Percentiles rank a stretch among this genome's conserved stretches.
phyloP scores from a whole-genome alignment of 2,888 invertebrate genomes.

The Nematopogon swammerdamellus region DNA sequence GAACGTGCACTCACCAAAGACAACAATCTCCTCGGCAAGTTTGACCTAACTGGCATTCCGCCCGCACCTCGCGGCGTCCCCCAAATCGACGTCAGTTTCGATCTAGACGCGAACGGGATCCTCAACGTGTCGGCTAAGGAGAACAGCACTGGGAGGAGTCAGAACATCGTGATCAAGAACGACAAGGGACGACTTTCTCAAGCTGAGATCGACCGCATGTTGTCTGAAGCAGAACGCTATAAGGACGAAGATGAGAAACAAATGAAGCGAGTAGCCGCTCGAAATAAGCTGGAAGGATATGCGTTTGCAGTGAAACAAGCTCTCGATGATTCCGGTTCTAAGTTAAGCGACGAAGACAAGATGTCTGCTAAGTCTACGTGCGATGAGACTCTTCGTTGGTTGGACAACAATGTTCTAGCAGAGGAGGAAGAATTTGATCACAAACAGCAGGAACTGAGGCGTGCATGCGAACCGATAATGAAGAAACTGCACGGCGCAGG shows the following conservation, averaged over 20 bases:
- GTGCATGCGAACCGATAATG: background rate
- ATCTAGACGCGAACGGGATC: slow-evolving; percentile 76
- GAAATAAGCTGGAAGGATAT: slow-evolving; percentile 68
- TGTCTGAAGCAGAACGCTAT: slow-evolving; percentile 70
- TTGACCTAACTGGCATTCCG: slow-evolving; percentile 66
- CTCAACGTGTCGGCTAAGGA: slow-evolving; percentile 81
- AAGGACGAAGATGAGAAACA: slow-evolving; percentile 70
- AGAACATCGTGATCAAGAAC: slow-evolving; percentile 78
- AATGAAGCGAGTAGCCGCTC: slow-evolving; percentile 58
- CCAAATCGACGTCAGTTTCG: slow-evolving; percentile 69
- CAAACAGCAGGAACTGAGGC: slow-evolving; percentile 53
- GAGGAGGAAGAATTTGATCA: slow-evolving; percentile 76
- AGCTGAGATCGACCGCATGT: slow-evolving; percentile 78
- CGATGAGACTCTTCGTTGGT: slow-evolving; percentile 63
- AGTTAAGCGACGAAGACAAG: slow-evolving; percentile 64
- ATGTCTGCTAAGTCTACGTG: slow-evolving; percentile 60
- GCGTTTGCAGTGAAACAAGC: slow-evolving; percentile 39
- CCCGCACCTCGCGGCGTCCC: slow-evolving; percentile 68
- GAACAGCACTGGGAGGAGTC: slow-evolving; percentile 62
- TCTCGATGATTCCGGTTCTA: slow-evolving; percentile 51
- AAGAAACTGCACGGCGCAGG: background rate
- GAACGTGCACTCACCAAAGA: slow-evolving; percentile 78
- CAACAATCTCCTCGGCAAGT: slow-evolving; percentile 65
- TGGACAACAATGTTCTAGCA: slow-evolving; percentile 72
- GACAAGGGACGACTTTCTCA: slow-evolving; percentile 78